Base-by-base conservation (phyloP, 1,140 invertebrate genomes). In the Caenorhabditis elegans region DNA sequence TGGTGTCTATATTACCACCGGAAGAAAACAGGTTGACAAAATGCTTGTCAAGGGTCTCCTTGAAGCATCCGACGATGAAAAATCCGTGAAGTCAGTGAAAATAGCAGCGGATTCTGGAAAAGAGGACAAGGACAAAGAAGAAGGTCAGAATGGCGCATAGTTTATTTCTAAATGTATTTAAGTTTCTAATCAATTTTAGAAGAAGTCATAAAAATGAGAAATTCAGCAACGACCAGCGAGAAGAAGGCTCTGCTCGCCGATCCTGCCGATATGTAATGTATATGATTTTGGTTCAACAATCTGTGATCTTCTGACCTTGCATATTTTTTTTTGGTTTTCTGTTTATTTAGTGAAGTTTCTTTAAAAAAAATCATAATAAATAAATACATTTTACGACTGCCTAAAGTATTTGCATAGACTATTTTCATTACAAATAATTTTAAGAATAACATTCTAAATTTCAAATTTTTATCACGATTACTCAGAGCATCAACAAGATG, bases 191-290 rank as follows among this genome's bases (percentile, higher is more conserved):
- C 34, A 39, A 43, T 39, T 39, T 70, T 70, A 39, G 31, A 70
- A 60, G 53, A 70, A 70, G 60, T 70, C 60, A 70, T 39, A 39
- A 70, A 70, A 70, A 70, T 70, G 34, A 70, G 34, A 70, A 70
- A 39, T 70, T 70, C 60, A 70, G 60, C 60, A 26, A 70, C 60
- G 60, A 70, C 60, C 19, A 70, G 60, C 22, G 60, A 70, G 34
- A 70, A 39, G 60, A 70, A 70, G 60, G 60, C 60, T 19, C 60
- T 70, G 60, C 60, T 70, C 22, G 60, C 31, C 39, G 34, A 70
- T 70, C 60, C 60, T 19, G 60, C 60, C n/a, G 34, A 70, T 39
- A 39, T 70, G 60, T 43, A 43, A 43, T 43, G 15, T 8, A 43
- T 5, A 5, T 43, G 39, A 43, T 43, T 43, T 43, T 15, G 5